A percentile compares a stretch with the other conserved stretches of the same genome.
phyloP scores from a whole-genome alignment of 2,113 vertebrate genomes.

The Cairina moschata region DNA sequence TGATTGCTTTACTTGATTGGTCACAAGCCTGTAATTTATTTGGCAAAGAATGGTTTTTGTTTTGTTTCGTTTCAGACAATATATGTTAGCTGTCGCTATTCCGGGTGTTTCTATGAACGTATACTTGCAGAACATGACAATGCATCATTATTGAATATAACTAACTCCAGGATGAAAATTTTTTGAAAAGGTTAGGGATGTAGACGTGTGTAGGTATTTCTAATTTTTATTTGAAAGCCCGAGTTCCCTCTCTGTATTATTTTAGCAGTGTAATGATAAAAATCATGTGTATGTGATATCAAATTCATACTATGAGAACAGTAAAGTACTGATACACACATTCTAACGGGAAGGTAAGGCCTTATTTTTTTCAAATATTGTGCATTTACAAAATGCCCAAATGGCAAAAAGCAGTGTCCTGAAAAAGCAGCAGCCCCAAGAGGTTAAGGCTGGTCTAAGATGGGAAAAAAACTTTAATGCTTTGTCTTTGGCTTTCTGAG shows the following conservation, averaged over 20 bases:
- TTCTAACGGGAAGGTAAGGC: neutral
- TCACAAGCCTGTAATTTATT: neutral
- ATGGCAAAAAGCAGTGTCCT: neutral
- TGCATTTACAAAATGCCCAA: neutral
- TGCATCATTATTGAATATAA: neutral
- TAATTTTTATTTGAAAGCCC: too few relatives aligned
- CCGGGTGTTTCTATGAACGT: neutral
- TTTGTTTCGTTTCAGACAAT: neutral
- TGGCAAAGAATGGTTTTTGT: neutral
- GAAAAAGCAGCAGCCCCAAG: neutral
- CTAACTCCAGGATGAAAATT: neutral
- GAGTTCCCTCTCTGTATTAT: neutral
- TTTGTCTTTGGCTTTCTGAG: neutral
- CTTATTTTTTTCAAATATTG: neutral
- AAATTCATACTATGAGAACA: neutral
- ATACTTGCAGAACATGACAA: neutral
- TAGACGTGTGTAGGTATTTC: too few relatives aligned
- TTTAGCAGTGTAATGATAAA: neutral
- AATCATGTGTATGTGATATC: neutral
- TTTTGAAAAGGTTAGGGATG: neutral
- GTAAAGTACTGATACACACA: neutral
- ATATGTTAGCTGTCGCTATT: neutral
- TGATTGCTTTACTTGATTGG: neutral
- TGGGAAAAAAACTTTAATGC: neutral
- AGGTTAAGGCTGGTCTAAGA: neutral